phyloP scores from a whole-genome alignment of 2,113 vertebrate genomes.

The Petrocephalus zakoni region DNA sequence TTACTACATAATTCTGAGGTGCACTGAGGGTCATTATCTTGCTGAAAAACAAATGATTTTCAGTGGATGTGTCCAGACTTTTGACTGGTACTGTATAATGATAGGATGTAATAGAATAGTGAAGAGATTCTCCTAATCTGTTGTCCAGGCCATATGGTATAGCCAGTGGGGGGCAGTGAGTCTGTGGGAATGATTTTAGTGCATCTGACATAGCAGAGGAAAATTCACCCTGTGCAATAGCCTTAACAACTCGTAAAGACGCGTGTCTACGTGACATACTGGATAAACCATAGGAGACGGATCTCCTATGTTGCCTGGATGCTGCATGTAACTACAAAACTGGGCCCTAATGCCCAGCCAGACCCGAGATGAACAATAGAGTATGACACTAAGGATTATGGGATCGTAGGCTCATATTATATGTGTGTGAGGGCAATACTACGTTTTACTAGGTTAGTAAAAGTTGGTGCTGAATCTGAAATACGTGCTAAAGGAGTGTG shows the following conservation, averaged over 20 bases:
- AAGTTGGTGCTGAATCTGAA: not conserved
- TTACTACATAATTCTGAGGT: not conserved
- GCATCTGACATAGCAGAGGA: not conserved
- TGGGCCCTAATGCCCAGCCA: not conserved
- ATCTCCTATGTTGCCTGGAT: not conserved
- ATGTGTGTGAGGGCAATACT: not conserved
- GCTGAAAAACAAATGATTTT: not conserved
- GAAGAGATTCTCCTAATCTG: not conserved
- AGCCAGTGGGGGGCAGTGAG: not conserved
- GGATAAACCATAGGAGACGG: not conserved
- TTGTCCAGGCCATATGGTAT: not conserved
- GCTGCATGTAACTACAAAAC: not conserved
- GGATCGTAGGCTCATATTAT: not conserved
- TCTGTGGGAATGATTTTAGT: not conserved
- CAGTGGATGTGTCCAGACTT: not conserved
- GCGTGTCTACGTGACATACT: too few species aligned
- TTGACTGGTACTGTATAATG: not conserved
- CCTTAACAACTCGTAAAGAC: not conserved
- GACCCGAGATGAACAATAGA: not conserved
- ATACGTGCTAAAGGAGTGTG: not conserved
- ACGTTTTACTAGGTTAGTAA: not conserved
- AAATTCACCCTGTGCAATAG: not conserved
- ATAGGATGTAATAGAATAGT: not conserved
- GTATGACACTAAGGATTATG: not conserved
- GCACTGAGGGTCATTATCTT: not conserved